These are phyloP conservation scores for Rhizomys pruinosus DNA, from an alignment of 2,113 vertebrate species.

Conservation along the genomic window DNA sequence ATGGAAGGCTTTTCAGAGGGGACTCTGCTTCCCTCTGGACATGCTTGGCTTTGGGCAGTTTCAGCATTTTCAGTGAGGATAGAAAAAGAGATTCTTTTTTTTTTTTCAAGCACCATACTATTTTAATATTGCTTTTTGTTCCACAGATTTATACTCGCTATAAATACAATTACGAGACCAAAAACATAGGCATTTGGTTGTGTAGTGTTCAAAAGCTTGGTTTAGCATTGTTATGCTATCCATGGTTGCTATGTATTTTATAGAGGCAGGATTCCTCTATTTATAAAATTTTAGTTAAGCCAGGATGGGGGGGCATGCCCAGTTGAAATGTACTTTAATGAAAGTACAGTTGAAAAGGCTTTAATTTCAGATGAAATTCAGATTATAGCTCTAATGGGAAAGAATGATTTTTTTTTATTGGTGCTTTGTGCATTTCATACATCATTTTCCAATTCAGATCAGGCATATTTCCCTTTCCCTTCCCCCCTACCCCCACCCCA, in stretches of 20 bases:
- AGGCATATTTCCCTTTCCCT: no score
- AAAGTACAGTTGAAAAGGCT: constrained; percentile 8
- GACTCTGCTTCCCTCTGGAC: not conserved
- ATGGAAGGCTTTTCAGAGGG: not conserved
- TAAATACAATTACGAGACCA: constrained; percentile 24
- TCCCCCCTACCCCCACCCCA: no score
- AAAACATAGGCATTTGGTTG: constrained; percentile 9
- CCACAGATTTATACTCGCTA: not conserved
- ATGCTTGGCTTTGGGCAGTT: not conserved
- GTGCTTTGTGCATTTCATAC: no score
- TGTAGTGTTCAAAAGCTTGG: not conserved
- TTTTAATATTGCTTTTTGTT: not conserved
- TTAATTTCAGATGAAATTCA: constrained; percentile 54
- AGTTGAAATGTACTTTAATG: constrained; percentile 20
- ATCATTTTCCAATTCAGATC: no score
- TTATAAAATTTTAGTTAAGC: constrained; percentile 15
- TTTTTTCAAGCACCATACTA: not conserved
- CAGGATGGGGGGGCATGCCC: not conserved
- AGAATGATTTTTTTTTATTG: no score
- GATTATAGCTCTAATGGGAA: not conserved
- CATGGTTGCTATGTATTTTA: not conserved
- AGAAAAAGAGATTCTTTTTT: not conserved
- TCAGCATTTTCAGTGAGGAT: not conserved
- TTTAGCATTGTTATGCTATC: constrained; percentile 46
- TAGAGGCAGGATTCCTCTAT: constrained; percentile 13